A percentile compares a stretch with the other conserved stretches of the same genome.
These are phyloP conservation scores for Neuroterus valhalla DNA, from an alignment of 1,140 invertebrate genomes.

Conservation along the genomic window DNA sequence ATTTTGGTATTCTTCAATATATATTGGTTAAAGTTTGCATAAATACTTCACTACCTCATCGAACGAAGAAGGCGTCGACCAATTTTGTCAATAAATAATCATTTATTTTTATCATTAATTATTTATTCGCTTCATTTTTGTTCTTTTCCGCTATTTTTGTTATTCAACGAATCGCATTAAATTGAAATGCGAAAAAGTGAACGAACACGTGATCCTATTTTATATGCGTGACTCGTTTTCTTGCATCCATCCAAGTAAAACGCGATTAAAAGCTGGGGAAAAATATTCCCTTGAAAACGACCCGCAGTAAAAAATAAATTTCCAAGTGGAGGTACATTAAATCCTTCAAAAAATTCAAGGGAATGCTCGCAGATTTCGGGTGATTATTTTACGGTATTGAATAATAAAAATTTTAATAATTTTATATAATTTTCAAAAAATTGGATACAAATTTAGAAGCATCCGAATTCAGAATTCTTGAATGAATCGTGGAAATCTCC, in stretches of 20 bases:
- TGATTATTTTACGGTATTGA: no score
- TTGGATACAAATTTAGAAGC: no score
- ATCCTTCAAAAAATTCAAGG: no score
- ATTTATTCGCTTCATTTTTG: no score
- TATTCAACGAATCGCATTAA: not conserved
- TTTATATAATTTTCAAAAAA: no score
- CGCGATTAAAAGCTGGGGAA: not conserved
- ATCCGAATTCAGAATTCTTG: no score
- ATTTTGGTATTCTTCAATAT: slow-evolving; percentile 53
- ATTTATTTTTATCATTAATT: not conserved
- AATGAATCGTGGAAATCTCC: no score
- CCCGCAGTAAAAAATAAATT: not conserved
- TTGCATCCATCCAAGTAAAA: not conserved
- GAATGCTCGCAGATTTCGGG: no score
- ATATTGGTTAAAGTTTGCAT: slow-evolving; percentile 49
- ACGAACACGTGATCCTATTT: not conserved
- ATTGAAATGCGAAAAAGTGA: not conserved
- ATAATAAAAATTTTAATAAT: no score
- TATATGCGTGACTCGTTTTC: not conserved
- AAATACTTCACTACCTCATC: slow-evolving; percentile 46
- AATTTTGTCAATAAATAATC: no score
- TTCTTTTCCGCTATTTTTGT: not conserved
- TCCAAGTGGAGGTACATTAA: no score
- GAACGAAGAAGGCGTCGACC: slow-evolving; percentile 22
- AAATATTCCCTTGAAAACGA: not conserved